phyloP scores from a whole-genome alignment of 2,797 vertebrate genomes.

The Peromyscus nudipes region DNA sequence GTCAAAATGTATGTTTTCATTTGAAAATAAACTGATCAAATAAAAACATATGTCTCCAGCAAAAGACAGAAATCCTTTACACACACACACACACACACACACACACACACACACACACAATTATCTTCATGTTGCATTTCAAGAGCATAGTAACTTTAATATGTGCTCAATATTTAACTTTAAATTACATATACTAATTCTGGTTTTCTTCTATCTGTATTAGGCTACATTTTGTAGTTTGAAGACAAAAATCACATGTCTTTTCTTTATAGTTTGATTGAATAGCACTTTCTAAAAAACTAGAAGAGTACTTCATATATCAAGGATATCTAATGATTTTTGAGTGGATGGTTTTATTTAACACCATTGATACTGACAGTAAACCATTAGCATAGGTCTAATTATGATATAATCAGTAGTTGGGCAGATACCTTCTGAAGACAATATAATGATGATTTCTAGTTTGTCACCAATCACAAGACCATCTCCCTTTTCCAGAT shows the following conservation, averaged over 20 bases:
- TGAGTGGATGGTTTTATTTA: constrained; percentile 57
- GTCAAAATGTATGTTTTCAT: background rate
- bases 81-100: background rate
- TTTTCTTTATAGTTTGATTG: background rate
- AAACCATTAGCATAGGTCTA: background rate
- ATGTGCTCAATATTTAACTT: background rate
- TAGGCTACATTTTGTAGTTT: background rate
- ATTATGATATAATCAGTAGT: constrained; percentile 2
- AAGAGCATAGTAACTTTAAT: constrained; percentile 2
- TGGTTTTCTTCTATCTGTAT: background rate
- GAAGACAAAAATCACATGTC: background rate
- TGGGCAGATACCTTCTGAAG: background rate
- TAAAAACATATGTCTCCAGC: background rate
- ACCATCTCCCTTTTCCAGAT: background rate
- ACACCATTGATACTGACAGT: background rate
- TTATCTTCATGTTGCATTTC: background rate
- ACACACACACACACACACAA: background rate
- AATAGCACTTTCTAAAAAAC: background rate
- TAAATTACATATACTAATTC: constrained; percentile 22
- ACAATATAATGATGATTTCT: background rate
- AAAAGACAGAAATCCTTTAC: background rate
- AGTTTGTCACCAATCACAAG: constrained; percentile 5
- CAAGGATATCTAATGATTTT: constrained; percentile 35
- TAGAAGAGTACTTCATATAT: background rate
- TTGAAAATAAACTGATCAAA: background rate